Percentiles rank a stretch among this genome's conserved stretches.
Conservation (phyloP, 2,797 vertebrate genomes). For the Anolis apletophallus region DNA sequence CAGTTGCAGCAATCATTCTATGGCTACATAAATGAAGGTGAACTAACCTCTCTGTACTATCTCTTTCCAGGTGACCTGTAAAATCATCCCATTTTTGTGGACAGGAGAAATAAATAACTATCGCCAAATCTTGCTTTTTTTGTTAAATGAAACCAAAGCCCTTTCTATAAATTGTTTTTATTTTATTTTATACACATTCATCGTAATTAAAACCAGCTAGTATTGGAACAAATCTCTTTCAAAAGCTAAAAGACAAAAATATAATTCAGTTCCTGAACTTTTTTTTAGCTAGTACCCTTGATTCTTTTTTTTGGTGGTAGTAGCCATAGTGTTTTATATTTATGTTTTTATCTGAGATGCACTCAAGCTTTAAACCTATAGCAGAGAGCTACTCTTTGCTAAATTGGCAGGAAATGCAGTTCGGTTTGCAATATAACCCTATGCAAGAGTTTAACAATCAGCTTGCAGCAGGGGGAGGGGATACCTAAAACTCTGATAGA, state of each 20-base stretch:
- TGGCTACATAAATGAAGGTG: background rate
- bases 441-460: background rate
- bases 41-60: background rate
- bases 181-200: conserved; percentile 2
- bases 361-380: background rate
- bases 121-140: background rate
- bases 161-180: conserved; percentile 26
- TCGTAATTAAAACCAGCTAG: conserved; percentile 1
- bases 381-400: background rate
- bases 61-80: background rate
- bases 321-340: background rate
- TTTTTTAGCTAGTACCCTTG: background rate
- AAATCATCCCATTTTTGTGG: background rate
- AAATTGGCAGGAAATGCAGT: background rate
- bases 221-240: background rate
- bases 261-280: background rate
- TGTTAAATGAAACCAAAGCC: background rate
- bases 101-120: too few relatives aligned
- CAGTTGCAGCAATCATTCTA: background rate
- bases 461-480: background rate
- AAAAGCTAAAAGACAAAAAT: background rate
- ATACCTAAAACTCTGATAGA: background rate
- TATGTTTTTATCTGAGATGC: background rate
- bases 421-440: background rate
- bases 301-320: background rate